Percentiles rank a stretch among this genome's conserved stretches.
Evolutionary conservation across 2,113 vertebrate species (phyloP).

Genomic region (Platichthys flesus): DNA sequence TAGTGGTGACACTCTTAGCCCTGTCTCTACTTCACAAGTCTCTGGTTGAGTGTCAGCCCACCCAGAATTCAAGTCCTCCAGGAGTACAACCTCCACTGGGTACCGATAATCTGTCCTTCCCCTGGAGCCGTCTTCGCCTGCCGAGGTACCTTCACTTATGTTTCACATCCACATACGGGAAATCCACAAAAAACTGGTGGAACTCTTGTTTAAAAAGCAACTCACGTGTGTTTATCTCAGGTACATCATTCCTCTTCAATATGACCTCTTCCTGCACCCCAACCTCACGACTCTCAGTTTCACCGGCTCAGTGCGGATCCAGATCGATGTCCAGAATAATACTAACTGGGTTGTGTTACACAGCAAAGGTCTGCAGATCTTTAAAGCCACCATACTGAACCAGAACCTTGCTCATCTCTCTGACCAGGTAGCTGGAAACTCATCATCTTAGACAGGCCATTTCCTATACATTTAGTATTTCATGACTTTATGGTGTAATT

Average conservation of each 20-base stretch:
- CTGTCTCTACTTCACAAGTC: conserved; percentile 56
- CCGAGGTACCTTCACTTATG: conserved; percentile 60
- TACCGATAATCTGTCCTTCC: conserved; percentile 78
- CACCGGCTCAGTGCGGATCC: conserved; percentile 77
- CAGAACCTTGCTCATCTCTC: conserved; percentile 67
- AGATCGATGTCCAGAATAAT: conserved; percentile 80
- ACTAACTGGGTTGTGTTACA: conserved; percentile 85
- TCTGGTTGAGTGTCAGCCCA: conserved; percentile 46
- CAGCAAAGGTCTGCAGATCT: conserved; percentile 81
- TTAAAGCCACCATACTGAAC: conserved; percentile 76
- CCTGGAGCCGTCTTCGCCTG: conserved; percentile 82
- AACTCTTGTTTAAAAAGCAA: not conserved
- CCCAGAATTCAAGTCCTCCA: conserved; percentile 35
- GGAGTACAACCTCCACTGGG: conserved; percentile 55
- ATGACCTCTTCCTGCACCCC: conserved; percentile 80
- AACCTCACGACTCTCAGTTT: conserved; percentile 81
- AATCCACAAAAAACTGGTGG: not conserved
- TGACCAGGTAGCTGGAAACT: conserved; percentile 58
- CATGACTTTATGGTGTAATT: not conserved
- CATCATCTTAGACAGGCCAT: not conserved
- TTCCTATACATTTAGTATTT: not conserved
- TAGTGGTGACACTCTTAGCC: conserved; percentile 50
- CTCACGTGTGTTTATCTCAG: conserved; percentile 40
- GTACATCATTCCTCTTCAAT: conserved; percentile 81
- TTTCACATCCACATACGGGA: not conserved